phyloP scores from a whole-genome alignment of 2,888 invertebrate species.

The Mycogona germanica region DNA sequence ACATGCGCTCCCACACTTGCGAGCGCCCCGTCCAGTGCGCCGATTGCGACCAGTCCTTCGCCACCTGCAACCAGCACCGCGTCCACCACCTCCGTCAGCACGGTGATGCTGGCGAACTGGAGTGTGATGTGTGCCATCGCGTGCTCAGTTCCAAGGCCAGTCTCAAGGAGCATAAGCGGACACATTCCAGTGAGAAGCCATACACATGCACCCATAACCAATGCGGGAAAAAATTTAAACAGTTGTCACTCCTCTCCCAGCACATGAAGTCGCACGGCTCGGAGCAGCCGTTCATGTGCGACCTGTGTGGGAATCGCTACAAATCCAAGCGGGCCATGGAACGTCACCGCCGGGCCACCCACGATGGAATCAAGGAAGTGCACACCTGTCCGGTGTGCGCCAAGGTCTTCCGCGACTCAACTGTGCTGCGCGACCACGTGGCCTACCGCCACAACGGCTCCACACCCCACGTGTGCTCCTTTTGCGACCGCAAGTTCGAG shows the following conservation, averaged over 20 bases:
- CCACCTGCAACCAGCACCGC: neutral
- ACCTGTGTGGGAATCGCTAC: constrained; percentile 4
- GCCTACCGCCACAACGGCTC: constrained; percentile 1
- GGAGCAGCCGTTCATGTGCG: constrained; percentile 1
- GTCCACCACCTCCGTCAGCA: constrained; percentile 21
- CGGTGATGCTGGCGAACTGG: constrained; percentile 1
- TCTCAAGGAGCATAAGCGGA: neutral
- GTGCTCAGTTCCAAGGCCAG: constrained; percentile 4
- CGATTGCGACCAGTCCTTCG: neutral
- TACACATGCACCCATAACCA: constrained; percentile 1
- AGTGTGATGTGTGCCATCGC: constrained; percentile 3
- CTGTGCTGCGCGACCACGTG: neutral
- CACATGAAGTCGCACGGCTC: constrained; percentile 2
- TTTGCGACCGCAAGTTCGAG: constrained; percentile 8
- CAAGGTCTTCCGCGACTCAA: constrained; percentile 2
- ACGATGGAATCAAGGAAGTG: neutral
- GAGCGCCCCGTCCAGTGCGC: constrained; percentile 1
- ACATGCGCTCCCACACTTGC: constrained; percentile 9
- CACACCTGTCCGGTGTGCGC: neutral
- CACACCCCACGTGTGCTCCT: constrained; percentile 5
- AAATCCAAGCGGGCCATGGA: neutral
- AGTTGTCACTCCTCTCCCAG: neutral
- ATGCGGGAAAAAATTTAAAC: constrained; percentile 9
- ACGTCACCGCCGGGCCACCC: neutral
- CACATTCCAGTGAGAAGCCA: constrained; percentile 5